A percentile compares a stretch with the other conserved stretches of the same genome.
Evolutionary conservation across 2,113 vertebrate species (phyloP).

Genomic region (Colossoma macropomum): DNA sequence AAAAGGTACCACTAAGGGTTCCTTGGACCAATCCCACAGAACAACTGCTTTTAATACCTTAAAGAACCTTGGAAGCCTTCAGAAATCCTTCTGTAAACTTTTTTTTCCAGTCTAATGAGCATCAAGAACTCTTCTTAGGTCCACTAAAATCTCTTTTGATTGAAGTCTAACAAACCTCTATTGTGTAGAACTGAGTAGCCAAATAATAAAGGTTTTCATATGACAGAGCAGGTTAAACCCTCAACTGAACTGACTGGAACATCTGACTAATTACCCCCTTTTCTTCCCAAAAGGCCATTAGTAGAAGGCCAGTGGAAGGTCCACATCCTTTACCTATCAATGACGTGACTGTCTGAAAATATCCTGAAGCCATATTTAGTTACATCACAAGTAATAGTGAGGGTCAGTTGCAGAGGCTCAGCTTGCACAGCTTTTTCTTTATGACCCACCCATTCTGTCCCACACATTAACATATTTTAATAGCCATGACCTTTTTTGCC

Average conservation of each 20-base stretch:
- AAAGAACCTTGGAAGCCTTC: too few species aligned
- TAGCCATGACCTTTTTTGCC: too few species aligned
- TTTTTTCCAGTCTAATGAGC: background rate
- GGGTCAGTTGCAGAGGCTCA: background rate
- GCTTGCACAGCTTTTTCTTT: background rate
- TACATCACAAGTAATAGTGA: background rate
- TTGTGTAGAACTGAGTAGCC: background rate
- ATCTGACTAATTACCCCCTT: background rate
- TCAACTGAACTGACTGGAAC: background rate
- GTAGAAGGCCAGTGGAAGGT: background rate
- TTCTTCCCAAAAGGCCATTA: background rate
- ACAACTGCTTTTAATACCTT: too few species aligned
- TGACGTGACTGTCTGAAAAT: background rate
- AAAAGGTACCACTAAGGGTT: too few species aligned
- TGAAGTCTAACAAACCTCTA: background rate
- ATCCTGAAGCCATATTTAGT: background rate
- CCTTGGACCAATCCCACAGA: too few species aligned
- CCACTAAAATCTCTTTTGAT: background rate
- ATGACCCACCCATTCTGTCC: too few species aligned
- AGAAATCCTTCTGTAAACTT: background rate
- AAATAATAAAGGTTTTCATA: background rate
- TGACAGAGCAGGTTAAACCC: background rate
- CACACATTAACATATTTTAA: background rate
- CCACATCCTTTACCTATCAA: background rate
- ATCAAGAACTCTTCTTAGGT: background rate